Evolutionary conservation across 53 echinoderm and acorn worm genomes (phyloP).

Genomic region (Temnopleurus reevesii): DNA sequence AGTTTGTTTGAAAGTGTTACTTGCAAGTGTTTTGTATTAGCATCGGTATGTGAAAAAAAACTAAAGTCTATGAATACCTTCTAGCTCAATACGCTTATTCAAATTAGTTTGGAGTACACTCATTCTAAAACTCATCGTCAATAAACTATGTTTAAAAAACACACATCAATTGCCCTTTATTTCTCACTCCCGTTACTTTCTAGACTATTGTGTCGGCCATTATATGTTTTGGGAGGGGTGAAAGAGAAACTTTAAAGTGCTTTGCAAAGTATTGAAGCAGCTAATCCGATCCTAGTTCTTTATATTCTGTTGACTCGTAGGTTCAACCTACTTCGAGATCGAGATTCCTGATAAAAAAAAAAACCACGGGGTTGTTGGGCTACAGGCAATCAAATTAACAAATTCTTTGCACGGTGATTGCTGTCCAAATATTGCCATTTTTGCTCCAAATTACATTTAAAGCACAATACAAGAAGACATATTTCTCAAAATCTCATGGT

Average conservation of each 20-base stretch:
- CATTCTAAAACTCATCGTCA: background rate
- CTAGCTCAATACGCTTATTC: background rate
- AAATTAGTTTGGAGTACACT: background rate
- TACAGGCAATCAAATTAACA: background rate
- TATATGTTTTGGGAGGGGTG: background rate
- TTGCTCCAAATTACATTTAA: too few species aligned
- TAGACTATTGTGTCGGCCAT: background rate
- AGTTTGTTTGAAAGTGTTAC: background rate
- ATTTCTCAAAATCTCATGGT: too few species aligned
- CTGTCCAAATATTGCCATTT: too few species aligned
- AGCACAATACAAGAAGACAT: background rate
- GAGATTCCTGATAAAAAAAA: background rate
- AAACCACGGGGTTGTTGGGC: too few species aligned
- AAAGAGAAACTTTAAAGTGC: background rate
- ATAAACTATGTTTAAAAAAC: background rate
- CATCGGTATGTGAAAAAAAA: background rate
- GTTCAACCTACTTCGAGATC: background rate
- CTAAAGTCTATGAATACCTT: background rate
- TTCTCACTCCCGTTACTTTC: background rate
- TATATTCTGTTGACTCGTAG: background rate
- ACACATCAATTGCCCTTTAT: background rate
- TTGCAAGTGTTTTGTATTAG: background rate
- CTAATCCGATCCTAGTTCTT: background rate
- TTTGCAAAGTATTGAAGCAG: background rate
- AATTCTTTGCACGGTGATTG: background rate